phyloP scores from a whole-genome alignment of 2,113 vertebrate genomes.

The Gobiocypris rarus region DNA sequence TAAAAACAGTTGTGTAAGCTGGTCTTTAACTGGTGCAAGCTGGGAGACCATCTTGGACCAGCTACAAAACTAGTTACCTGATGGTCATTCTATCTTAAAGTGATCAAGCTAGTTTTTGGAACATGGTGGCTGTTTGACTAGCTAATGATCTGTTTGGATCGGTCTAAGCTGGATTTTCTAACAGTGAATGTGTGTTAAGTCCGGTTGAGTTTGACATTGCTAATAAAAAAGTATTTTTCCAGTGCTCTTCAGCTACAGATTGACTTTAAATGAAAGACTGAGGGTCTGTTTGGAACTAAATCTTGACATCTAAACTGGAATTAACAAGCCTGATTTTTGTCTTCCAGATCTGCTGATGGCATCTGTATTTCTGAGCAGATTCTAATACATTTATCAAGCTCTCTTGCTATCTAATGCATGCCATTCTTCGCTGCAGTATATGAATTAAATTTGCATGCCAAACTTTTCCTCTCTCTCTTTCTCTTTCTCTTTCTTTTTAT shows the following conservation, averaged over 20 bases:
- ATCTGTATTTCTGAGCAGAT: constrained; percentile 23
- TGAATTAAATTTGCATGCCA: constrained; percentile 45
- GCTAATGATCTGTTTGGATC: background rate
- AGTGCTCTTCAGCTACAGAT: background rate
- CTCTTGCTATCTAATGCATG: constrained; percentile 13
- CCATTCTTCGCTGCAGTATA: constrained; percentile 35
- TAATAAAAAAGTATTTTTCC: background rate
- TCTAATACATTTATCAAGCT: constrained; percentile 6
- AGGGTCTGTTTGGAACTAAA: background rate
- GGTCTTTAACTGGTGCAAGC: background rate
- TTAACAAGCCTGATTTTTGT: constrained; percentile 13
- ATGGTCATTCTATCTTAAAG: background rate
- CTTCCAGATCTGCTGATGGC: constrained; percentile 39
- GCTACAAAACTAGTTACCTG: background rate
- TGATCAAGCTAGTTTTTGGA: background rate
- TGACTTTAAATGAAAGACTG: background rate
- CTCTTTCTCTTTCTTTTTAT: constrained; percentile 25
- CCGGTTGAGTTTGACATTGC: background rate
- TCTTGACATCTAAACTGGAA: background rate
- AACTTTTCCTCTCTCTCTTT: constrained; percentile 12
- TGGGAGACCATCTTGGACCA: background rate
- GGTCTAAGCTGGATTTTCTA: background rate
- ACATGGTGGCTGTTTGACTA: background rate
- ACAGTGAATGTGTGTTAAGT: background rate
- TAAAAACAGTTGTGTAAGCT: too few species aligned